Evolutionary conservation across 2,797 vertebrate species (phyloP), one percentile per base, ranked within the genome.

Genomic region (Microtus californicus): DNA sequence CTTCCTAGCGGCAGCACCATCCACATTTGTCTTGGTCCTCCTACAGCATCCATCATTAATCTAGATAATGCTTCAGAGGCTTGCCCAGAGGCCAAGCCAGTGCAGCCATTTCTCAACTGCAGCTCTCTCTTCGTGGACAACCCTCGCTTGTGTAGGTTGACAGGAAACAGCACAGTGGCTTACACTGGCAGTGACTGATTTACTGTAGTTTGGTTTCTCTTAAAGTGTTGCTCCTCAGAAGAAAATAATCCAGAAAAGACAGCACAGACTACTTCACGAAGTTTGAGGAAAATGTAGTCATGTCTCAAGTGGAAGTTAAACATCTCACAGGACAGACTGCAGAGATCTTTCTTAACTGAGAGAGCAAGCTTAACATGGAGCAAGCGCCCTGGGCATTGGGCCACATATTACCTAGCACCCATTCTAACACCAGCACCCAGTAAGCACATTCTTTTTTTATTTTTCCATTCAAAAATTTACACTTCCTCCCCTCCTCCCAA

Each of bases 221-320:
- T 45, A 51, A 5, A 89, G 4, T 12, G 29, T 83, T 93, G 40
- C 65, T 82, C 86, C 86, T 90, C 40, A 79, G 80, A 95, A 69
- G n/a, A 86, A 65, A 91, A 89, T 88, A 85, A 59, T 56, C 65
- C 21, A 88, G 67, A 59, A 59, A 91, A 10, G 21, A 56, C 9
- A 45, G 29, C 51, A 95, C 31, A 86, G 83, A 91, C 85, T 27
- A 89, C 21, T 74, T 82, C 40, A 11, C 59, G 59, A 91, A 86
- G 87, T 67, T 79, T 48, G 14, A 83, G 40, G 1, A 89, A 45
- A 89, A 93, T n/a, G 4, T 5, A 87, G 25, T 71, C 43, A 51
- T 90, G 43, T 93, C 59, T 86, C 71, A 43, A 5, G 34, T 51
- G 45, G 71, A 37, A 59, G 40, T 59, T 67, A 88, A 95, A 27